Evolutionary conservation across 2,113 vertebrate species (phyloP), one percentile per base, ranked within the genome.

Genomic region (Capreolus pygargus): DNA sequence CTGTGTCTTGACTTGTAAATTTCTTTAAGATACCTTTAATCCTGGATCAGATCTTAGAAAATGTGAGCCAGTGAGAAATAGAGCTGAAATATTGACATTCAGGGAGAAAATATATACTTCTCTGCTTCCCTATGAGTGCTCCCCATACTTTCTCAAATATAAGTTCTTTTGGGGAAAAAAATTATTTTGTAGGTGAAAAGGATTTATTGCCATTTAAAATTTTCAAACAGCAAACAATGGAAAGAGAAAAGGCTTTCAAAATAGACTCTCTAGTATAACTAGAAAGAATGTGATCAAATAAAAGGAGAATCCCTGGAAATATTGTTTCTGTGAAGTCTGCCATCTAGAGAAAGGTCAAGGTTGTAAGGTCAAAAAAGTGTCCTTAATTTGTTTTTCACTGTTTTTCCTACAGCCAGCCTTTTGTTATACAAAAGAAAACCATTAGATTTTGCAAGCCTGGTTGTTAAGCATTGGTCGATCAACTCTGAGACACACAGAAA

Each of bases 181-280:
- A 4, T 14, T 70, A 16, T 33, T 74, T 50, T 94, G 39, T 60
- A 60, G 52, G 55, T 92, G 78, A 67, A 64, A 86, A 57, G 30
- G 54, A 28, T 74, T 86, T 45, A 57, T 64, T 76, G 52, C 28
- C 36, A 74, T 79, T 61, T 50, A 39, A 64, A 52, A 45, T 55
- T 93, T 93, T 74, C 30, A 92, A 82, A 78, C 58, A 39, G 60
- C 74, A 74, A 76, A 92, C 45, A 85, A 76, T 36, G 57, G 86
- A 64, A 93, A 92, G 78, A 74, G 58, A 89, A 94, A 87, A 87
- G 30, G 11, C 67, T 58, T 93, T 94, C 45, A 90, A 79, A 57
- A 67, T 60, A 85, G 85, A 82, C 57, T 39, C 17, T 23, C 7
- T 39, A 17, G 58, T 61, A 39, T 76, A 89, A 57, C 78, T 57